Evolutionary conservation across 2,113 vertebrate species (phyloP).

Genomic region (Albula goreensis): DNA sequence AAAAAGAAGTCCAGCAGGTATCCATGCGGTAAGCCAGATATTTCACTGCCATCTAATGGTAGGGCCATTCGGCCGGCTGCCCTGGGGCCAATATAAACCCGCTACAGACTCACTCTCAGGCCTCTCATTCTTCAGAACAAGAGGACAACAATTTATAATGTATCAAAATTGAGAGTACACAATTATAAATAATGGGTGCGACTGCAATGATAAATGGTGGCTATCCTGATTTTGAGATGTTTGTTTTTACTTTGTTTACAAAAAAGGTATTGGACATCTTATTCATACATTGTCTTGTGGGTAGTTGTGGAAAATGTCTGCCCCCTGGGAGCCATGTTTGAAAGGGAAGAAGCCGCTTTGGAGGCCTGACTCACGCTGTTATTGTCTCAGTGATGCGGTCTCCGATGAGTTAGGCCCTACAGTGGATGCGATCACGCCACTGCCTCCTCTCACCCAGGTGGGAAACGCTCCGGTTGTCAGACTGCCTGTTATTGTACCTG

Average conservation of each 20-base stretch:
- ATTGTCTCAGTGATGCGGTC: not conserved
- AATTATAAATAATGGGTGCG: too few relatives aligned
- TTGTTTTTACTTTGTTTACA: not conserved
- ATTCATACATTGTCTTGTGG: not conserved
- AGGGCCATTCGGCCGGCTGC: not conserved
- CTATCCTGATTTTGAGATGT: not conserved
- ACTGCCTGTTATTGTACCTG: not conserved
- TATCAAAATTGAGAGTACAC: too few relatives aligned
- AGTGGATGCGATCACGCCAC: not conserved
- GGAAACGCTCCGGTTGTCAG: not conserved
- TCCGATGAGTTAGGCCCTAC: not conserved
- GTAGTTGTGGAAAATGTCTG: not conserved
- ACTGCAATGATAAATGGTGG: not conserved
- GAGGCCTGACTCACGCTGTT: not conserved
- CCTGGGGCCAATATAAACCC: not conserved
- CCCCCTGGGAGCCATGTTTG: too few relatives aligned
- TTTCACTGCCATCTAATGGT: not conserved
- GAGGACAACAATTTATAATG: not conserved
- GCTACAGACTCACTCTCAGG: not conserved
- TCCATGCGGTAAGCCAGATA: not conserved
- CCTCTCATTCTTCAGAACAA: not conserved
- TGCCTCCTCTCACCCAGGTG: not conserved
- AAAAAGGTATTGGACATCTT: not conserved
- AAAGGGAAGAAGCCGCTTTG: not conserved
- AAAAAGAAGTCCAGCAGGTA: conserved; percentile 17